Conservation (phyloP, 1,140 invertebrate genomes). For the Sitodiplosis mosellana region DNA sequence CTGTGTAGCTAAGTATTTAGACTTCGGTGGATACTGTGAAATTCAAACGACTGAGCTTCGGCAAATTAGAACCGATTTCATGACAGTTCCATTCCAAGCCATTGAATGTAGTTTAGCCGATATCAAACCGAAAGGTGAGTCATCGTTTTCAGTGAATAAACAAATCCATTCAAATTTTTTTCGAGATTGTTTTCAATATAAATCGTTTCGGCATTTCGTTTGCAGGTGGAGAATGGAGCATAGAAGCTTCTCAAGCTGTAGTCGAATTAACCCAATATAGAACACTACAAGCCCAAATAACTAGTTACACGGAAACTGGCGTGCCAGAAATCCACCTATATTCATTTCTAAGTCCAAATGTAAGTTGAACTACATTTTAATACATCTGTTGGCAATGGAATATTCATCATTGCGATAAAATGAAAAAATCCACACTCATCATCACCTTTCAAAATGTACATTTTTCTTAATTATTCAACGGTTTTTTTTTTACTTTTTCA, state of each 20-base stretch:
- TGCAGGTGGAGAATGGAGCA: slow-evolving; percentile 39
- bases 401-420: not conserved
- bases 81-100: slow-evolving; percentile 87
- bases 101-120: slow-evolving; percentile 83
- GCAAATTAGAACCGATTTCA: slow-evolving; percentile 82
- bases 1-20: slow-evolving; percentile 75
- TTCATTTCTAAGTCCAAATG: slow-evolving; percentile 46
- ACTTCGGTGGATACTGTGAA: slow-evolving; percentile 79
- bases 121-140: slow-evolving; percentile 62
- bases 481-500: too few species aligned
- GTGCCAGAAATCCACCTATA: slow-evolving; percentile 63
- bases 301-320: slow-evolving; percentile 55
- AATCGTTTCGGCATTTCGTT: slow-evolving; percentile 3
- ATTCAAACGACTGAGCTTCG: slow-evolving; percentile 55
- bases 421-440: not conserved
- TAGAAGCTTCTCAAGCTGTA: slow-evolving; percentile 55
- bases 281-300: slow-evolving; percentile 71
- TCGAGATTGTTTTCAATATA: slow-evolving; percentile 9
- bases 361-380: too few species aligned
- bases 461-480: slow-evolving; percentile 8
- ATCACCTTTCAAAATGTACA: not conserved
- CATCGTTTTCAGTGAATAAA: slow-evolving; percentile 17
- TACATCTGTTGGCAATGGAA: too few species aligned
- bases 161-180: slow-evolving; percentile 2
- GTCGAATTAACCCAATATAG: slow-evolving; percentile 53